phyloP scores from a whole-genome alignment of 2,888 invertebrate genomes.

The Steinernema hermaphroditum region DNA sequence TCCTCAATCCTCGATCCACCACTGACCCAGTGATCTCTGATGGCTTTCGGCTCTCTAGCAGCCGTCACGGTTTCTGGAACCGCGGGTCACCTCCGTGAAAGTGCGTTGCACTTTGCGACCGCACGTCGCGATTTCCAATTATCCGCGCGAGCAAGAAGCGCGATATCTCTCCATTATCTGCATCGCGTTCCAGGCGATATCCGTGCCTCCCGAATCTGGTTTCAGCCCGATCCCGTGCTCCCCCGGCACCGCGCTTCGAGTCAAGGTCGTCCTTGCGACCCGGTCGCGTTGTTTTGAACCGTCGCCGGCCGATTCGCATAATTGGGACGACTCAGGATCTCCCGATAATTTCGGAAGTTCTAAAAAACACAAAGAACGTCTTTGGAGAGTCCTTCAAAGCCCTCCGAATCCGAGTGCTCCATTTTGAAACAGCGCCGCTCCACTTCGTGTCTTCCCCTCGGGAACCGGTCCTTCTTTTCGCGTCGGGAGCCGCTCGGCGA shows the following conservation, averaged over 20 bases:
- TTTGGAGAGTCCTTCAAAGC: too few species aligned
- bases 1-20: too few species aligned
- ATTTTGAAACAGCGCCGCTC: background rate
- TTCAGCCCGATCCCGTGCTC: background rate
- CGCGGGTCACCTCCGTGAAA: background rate
- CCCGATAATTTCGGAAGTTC: too few species aligned
- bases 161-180: background rate
- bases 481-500: constrained; percentile 9
- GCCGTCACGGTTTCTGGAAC: background rate
- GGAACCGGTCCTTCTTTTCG: constrained; percentile 26
- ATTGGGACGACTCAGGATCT: background rate
- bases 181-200: constrained; percentile 6
- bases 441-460: background rate
- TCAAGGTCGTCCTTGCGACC: constrained; percentile 19
- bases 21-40: constrained; percentile 23
- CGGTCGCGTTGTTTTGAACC: constrained; percentile 23
- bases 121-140: constrained; percentile 7
- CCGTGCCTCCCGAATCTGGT: background rate
- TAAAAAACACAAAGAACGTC: too few species aligned
- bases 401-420: background rate
- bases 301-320: background rate
- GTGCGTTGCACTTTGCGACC: constrained; percentile 20
- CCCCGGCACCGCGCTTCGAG: constrained; percentile 23
- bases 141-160: constrained; percentile 29
- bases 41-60: background rate